Base-by-base conservation (phyloP, 2,797 vertebrate species). In the Syngnathus acus region DNA sequence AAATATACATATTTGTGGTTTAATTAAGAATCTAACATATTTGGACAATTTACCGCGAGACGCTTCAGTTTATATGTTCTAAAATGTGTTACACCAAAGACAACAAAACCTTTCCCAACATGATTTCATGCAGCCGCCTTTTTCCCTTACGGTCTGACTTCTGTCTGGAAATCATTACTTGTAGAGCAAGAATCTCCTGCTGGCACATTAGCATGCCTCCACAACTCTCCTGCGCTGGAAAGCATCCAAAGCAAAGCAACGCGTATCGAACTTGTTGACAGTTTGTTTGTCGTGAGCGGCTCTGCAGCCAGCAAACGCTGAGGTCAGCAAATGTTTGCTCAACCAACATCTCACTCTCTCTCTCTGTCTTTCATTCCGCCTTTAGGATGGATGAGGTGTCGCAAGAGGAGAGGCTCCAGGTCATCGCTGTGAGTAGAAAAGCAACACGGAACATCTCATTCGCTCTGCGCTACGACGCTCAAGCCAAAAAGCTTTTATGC, bases 351-450 rank as follows among this genome's bases (percentile, higher is more conserved):
- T 72, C 66, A 71, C 65, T 2, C 23, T 54, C 26, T 60, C 50
- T 64, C 71, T 64, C 19, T 47, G 21, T 57, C 3, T 65, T 53
- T n/a, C 37, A 69, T 55, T 75, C 64, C 65, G 65, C 66, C 66
- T 48, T 69, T 84, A 98, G 96, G 92, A 93, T 94, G 78, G 92
- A 83, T 50, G 93, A 95, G 79, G 87, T 90, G 74, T 89, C 92
- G 77, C 95, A 97, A 89, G 92, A 97, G 90, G 95, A 98, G 82
- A 88, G 90, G 88, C 93, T 97, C 72, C 96, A 95, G 84, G 94
- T 93, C 84, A 98, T 98, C 3, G 92, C 95, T 75, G 96, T 98
- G 87, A 94, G 95, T 93, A 57, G 37, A 19, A 62, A 64, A 19
- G 40, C 10, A 23, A 13, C 17, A 40, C 11, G 17, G 17, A n/a